Conservation (phyloP, 2,888 invertebrate genomes). For the Metopia argyrocephala region DNA sequence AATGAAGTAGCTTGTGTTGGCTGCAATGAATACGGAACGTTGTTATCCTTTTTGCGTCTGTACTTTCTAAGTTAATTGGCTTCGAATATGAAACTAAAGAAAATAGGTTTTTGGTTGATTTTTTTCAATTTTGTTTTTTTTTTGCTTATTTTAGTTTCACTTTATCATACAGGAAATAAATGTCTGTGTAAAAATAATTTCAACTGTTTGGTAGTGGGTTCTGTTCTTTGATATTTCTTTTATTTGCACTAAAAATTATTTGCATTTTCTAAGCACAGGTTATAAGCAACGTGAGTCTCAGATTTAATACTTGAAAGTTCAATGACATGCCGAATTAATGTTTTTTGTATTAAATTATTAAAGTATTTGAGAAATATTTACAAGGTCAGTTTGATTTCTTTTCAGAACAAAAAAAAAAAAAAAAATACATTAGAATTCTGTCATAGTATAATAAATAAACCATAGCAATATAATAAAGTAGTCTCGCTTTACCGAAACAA, state of each 20-base stretch:
- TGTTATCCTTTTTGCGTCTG: neutral
- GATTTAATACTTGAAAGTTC: too few species aligned
- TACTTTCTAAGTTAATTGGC: slow-evolving; percentile 11
- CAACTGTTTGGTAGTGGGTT: neutral
- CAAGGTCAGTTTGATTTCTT: too few species aligned
- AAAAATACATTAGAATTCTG: too few species aligned
- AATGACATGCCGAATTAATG: neutral
- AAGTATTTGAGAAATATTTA: too few species aligned
- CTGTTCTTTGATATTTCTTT: neutral
- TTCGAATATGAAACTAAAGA: slow-evolving; percentile 1
- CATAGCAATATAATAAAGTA: too few species aligned
- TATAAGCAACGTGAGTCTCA: neutral
- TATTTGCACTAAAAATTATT: neutral
- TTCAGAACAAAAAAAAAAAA: too few species aligned
- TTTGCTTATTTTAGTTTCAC: neutral
- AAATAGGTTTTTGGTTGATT: neutral
- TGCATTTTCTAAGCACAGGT: neutral
- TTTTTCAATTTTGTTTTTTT: neutral
- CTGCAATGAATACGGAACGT: neutral
- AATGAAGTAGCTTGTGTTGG: neutral
- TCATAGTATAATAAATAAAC: too few species aligned
- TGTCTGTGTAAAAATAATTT: neutral
- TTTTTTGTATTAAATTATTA: neutral
- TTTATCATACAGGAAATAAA: neutral
- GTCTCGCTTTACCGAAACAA: too few species aligned